Base-by-base conservation (phyloP, 1,140 invertebrate genomes). In the Neoseiulus cucumeris region DNA sequence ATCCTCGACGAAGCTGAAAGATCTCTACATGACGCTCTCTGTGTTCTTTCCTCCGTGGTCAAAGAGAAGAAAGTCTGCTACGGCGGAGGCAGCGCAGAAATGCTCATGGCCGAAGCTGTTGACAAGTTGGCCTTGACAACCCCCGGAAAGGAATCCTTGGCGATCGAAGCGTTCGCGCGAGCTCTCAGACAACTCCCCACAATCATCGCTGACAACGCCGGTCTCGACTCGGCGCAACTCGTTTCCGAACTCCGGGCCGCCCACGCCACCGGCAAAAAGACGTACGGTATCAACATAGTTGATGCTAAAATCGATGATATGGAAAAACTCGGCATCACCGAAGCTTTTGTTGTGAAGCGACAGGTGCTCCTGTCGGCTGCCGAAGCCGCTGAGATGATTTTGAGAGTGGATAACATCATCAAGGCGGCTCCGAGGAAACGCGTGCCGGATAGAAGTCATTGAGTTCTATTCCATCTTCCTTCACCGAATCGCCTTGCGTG, bases 1-100 rank as follows among this genome's bases (percentile, higher is more conserved):
- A 98, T 99, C 72, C 82, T 99, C 12, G 95, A 98, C 72, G 96
- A 99, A 78, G 95, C 96, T 1, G 94, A 99, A 71, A 82, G 96
- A 45, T 98, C 95, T 0, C 76, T 99, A 5, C 96, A 99, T 73
- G 96, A 99, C 75, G 96, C 95, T 1, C 80, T 99, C 0, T 99
- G 96, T 76, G 96, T 99, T 0, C 79, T 99, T 22, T 83, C 90
- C 0, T 89, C 93, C 51, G 98, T 95, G 22, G 91, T 98, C 0
- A 87, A 87, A 69, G 92, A 97, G 75, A 85, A 89, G 0, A 82
- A 86, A 70, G 86, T 91, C 64, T 85, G 97, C 7, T 94, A 83
- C 74, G 94, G 94, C 29, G 93, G 92, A 75, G 93, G 87, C 82
- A 72, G 88, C 73, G 85, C 89, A 69, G 95, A 99, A 78, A 92